Conservation (phyloP, 2,797 vertebrate genomes). For the Aplochiton taeniatus region DNA sequence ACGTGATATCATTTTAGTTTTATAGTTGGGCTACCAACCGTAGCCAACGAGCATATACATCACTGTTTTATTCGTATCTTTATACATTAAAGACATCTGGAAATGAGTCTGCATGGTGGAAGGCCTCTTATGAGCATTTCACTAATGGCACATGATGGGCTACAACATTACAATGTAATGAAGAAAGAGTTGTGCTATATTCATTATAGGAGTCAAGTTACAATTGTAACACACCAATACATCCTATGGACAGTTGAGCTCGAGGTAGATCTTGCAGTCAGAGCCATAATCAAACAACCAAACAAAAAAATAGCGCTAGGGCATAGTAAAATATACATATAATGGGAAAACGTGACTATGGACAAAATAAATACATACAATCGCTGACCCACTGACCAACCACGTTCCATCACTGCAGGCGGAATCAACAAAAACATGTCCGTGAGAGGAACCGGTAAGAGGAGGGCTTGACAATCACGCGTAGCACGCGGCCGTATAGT, state of each 20-base stretch:
- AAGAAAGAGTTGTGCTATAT: no score
- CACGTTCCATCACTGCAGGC: slow-evolving; percentile 60
- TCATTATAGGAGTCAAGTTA: slow-evolving; percentile 51
- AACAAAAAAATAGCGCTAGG: not conserved
- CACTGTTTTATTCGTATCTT: no score
- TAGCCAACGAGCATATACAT: no score
- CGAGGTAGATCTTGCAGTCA: slow-evolving; percentile 52
- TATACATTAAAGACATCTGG: no score
- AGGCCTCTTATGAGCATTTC: no score
- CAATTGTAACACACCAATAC: slow-evolving; percentile 34
- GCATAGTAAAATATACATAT: slow-evolving; percentile 48
- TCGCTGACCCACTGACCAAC: slow-evolving; percentile 83
- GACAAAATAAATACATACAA: slow-evolving; percentile 57
- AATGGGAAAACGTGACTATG: slow-evolving; percentile 74
- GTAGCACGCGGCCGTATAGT: slow-evolving; percentile 73
- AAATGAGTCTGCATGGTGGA: no score
- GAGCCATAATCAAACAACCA: slow-evolving; percentile 40
- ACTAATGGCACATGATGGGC: not conserved
- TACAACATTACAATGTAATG: no score
- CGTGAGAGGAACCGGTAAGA: slow-evolving; percentile 35
- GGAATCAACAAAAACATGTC: slow-evolving; percentile 55
- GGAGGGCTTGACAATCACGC: slow-evolving; percentile 66
- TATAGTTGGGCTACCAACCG: no score
- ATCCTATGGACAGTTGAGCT: slow-evolving; percentile 36
- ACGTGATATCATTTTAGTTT: no score